Conservation (phyloP, 2,113 vertebrate species). For the Machaerirhynchus nigripectus region DNA sequence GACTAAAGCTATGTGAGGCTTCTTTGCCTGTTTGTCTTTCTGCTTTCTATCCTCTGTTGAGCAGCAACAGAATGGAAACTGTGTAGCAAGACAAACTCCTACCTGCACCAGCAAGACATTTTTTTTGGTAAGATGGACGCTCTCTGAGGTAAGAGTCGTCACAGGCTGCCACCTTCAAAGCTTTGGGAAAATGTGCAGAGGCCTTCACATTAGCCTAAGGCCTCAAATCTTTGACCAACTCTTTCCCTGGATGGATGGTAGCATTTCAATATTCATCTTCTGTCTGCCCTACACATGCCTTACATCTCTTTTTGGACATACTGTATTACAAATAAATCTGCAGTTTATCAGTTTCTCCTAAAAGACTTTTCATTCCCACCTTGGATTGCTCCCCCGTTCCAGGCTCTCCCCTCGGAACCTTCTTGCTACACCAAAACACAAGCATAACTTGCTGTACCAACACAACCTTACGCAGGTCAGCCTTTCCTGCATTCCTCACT, state of each 20-base stretch:
- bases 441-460: not conserved
- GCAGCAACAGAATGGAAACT: not conserved
- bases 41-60: not conserved
- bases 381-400: not conserved
- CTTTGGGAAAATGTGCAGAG: not conserved
- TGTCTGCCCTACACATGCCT: not conserved
- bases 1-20: not conserved
- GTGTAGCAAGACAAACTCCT: not conserved
- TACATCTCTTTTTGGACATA: not conserved
- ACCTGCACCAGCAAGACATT: not conserved
- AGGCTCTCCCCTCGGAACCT: not conserved
- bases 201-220: not conserved
- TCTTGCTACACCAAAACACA: not conserved
- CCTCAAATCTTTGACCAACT: not conserved
- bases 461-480: not conserved
- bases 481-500: not conserved
- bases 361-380: not conserved
- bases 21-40: not conserved
- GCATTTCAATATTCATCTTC: not conserved
- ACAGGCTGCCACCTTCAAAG: not conserved
- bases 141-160: not conserved
- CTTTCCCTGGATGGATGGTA: not conserved
- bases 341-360: not conserved
- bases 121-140: not conserved
- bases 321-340: not conserved